Base-by-base conservation (phyloP, 2,113 vertebrate species). In the Vimba vimba region DNA sequence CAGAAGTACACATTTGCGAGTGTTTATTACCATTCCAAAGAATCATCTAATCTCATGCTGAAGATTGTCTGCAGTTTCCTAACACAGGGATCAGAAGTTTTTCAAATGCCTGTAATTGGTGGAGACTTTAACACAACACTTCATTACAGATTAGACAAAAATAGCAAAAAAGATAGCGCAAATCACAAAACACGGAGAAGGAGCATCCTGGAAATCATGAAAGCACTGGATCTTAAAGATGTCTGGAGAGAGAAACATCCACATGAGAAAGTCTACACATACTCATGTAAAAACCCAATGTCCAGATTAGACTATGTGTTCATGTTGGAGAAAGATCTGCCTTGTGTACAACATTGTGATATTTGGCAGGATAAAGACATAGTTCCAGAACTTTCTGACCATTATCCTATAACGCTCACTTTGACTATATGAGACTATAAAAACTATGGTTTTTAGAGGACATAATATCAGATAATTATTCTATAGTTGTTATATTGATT, bases 231-330 rank as follows among this genome's bases (percentile, higher is more conserved):
- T 10, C 60, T 64, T 2, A 0, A 9, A 64, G 60, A 64, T 64
- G 60, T 64, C n/a, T 64, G 60, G 60, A 27, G 60, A 27, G 10
- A 8, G 3, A 25, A 9, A 62, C 9, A 62, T 25, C 23, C 59
- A 62, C 0, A 11, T 8, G 2, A 25, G 6, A 62, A 25, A 62
- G 21, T 10, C n/a, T 62, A 62, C 60, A 64, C 60, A 25, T 64
- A 27, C 10, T 13, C 60, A 12, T 64, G 60, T 27, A 64, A 4
- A n/a, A 64, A 12, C 11, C 60, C 9, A 15, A 27, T 25, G 25
- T 64, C 60, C 25, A 64, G 60, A 64, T 12, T 64, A 64, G 60
- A 64, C 60, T 64, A 64, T 64, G 25, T 64, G 25, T 64, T 64
- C 25, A 64, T 64, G n/a, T 64, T 64, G 25, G 11, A 64, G 0